A percentile compares a stretch with the other conserved stretches of the same genome.
phyloP scores from a whole-genome alignment of 2,797 vertebrate species.

The Pteronotus mesoamericanus region DNA sequence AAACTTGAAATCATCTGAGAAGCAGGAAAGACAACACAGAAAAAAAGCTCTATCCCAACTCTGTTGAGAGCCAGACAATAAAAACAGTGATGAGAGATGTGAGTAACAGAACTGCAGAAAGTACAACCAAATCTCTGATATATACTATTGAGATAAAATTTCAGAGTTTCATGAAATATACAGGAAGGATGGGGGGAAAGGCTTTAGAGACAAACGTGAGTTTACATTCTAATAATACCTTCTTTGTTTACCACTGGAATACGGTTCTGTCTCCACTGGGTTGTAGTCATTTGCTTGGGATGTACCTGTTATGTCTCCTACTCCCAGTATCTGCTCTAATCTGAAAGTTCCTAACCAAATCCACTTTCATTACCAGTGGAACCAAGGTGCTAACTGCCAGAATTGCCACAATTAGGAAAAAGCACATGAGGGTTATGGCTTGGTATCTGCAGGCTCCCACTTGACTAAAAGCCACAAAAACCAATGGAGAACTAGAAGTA shows the following conservation, averaged over 20 bases:
- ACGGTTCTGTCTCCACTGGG: neutral
- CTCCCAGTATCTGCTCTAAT: neutral
- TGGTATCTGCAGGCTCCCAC: neutral
- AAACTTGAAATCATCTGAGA: neutral
- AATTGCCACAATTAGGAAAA: neutral
- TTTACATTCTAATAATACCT: neutral
- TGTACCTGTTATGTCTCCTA: neutral
- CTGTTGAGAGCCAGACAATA: neutral
- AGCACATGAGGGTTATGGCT: neutral
- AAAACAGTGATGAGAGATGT: neutral
- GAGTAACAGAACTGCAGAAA: neutral
- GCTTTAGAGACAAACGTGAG: neutral
- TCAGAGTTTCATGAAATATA: neutral
- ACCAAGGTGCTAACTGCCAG: neutral
- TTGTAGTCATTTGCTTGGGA: neutral
- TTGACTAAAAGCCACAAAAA: neutral
- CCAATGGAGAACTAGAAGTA: neutral
- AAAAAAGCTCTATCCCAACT: neutral
- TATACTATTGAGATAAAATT: neutral
- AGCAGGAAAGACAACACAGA: neutral
- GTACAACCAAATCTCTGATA: neutral
- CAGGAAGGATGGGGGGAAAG: neutral
- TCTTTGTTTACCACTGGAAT: neutral
- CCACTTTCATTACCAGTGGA: neutral
- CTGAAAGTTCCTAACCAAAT: neutral